Base-by-base conservation (phyloP, 2,113 vertebrate genomes). In the Glaucomys volans region DNA sequence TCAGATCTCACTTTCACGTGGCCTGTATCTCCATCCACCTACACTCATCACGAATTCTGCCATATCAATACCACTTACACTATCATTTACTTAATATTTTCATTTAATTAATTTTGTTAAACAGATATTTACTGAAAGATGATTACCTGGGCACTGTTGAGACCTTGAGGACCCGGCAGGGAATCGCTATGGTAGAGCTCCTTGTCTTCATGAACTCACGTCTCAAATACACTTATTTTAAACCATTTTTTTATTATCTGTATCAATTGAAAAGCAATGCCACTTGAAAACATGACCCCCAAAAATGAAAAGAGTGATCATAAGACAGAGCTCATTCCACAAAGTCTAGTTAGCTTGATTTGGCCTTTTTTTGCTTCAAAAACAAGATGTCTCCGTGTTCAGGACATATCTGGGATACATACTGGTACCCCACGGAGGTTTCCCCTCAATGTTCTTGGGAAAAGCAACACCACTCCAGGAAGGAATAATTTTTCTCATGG, bases 321-420 rank as follows among this genome's bases (percentile, higher is more conserved):
- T 24, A 13, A 66, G 86, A 17, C 32, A 72, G 0, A 6, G 5
- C 35, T 67, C 32, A 11, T 47, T 54, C 82, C 26, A 14, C 12
- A 50, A 54, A 47, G 8, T 50, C 91, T 28, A 66, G 47, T n/a
- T 62, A 69, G n/a, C 18, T 17, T 10, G 8, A 10, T 18, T 32
- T n/a, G n/a, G n/a, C 16, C 9, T 92, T 87, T 50, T 40, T 83
- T 88, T 90, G 52, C 79, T 79, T 80, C 8, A 54, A 37, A 47
- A 24, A 76, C n/a, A 40, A 91, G 44, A 44, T 57, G n/a, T 57
- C 26, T 24, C 6, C 0, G 4, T 13, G 42, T 67, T 20, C 17
- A 22, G 18, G 77, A 42, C 42, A 37, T n/a, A n/a, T 7, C 9
- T 71, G 50, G 37, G 69, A 37, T 9, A 28, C 22, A 16, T 8